Percentiles rank a stretch among this genome's conserved stretches.
Conservation (phyloP, 2,797 vertebrate species). For the Ambastaia sidthimunki region DNA sequence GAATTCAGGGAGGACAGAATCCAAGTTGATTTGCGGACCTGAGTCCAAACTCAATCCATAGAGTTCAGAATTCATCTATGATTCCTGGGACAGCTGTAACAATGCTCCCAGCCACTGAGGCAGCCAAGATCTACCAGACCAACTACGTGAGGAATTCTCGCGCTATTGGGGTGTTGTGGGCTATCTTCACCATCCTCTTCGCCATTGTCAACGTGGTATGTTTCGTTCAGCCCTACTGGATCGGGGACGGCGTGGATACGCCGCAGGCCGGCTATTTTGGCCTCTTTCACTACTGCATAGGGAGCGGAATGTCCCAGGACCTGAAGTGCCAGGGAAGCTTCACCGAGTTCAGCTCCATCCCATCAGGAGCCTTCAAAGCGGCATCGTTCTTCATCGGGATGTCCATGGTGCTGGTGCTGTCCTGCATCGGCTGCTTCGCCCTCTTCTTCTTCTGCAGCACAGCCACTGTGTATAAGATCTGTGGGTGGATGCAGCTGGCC, state of each 20-base stretch:
- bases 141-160: conserved; percentile 98
- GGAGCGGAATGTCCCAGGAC: conserved; percentile 91
- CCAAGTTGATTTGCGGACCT: background rate
- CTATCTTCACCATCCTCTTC: conserved; percentile 98
- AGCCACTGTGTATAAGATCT: conserved; percentile 98
- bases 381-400: conserved; percentile 97
- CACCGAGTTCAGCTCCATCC: conserved; percentile 94
- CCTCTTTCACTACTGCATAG: conserved; percentile 98
- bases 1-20: background rate
- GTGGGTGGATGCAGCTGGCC: conserved; percentile 98
- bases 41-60: conserved; percentile 3
- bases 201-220: conserved; percentile 99
- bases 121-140: conserved; percentile 97
- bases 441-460: conserved; percentile 99
- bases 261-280: conserved; percentile 98
- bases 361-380: conserved; percentile 96
- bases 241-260: conserved; percentile 95
- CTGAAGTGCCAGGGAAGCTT: conserved; percentile 94
- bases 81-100: conserved; percentile 83
- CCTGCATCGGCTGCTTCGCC: conserved; percentile 94
- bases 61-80: conserved; percentile 66
- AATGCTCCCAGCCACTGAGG: conserved; percentile 95
- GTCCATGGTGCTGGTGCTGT: conserved; percentile 95
- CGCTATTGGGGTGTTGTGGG: conserved; percentile 98
- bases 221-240: conserved; percentile 99